These are phyloP conservation scores for Fregata magnificens DNA, from an alignment of 2,113 vertebrate genomes.

Conservation along the genomic window DNA sequence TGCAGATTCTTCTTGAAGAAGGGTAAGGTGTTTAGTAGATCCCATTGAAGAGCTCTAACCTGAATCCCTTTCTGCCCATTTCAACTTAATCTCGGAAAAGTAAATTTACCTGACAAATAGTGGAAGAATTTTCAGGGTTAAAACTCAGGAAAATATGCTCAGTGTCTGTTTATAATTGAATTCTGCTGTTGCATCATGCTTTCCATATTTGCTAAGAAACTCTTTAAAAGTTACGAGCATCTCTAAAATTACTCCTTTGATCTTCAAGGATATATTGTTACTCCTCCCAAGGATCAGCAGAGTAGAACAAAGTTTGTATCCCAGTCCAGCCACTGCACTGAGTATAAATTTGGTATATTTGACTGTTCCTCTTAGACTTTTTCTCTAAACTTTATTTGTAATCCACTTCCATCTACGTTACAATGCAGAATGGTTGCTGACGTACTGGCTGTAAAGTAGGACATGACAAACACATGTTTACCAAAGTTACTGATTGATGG, in stretches of 20 bases:
- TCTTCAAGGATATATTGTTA: not conserved
- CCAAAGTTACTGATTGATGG: not conserved
- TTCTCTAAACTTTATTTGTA: not conserved
- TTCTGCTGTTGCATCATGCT: not conserved
- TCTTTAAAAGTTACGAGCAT: not conserved
- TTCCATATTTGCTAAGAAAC: not conserved
- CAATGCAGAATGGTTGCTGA: not conserved
- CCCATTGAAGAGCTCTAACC: not conserved
- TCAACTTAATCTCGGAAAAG: not conserved
- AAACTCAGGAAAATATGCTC: not conserved
- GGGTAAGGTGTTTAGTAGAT: slow-evolving; percentile 74
- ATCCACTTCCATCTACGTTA: not conserved
- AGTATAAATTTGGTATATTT: not conserved
- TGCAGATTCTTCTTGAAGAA: slow-evolving; percentile 77
- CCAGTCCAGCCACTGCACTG: not conserved
- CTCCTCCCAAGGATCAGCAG: not conserved
- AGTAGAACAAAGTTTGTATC: not conserved
- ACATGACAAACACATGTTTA: not conserved
- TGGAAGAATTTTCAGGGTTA: not conserved
- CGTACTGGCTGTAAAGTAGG: not conserved
- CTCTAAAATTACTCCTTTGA: not conserved
- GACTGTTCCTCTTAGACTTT: not conserved
- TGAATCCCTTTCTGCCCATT: not conserved
- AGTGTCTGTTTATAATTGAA: not conserved
- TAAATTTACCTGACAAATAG: not conserved